Evolutionary conservation across 1,140 invertebrate species (phyloP).

Genomic region (Drosophila santomea): DNA sequence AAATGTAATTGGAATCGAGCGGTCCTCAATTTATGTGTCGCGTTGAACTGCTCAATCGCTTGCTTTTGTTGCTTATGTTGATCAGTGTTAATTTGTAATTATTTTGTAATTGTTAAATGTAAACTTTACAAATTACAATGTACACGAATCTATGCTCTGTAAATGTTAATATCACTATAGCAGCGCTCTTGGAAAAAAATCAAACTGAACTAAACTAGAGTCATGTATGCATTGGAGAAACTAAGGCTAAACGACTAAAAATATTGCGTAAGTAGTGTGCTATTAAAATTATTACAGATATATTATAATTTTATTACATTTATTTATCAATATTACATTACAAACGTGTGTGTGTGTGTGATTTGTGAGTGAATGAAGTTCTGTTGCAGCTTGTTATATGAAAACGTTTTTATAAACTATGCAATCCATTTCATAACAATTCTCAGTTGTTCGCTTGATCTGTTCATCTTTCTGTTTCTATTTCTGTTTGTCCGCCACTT

Average conservation of each 20-base stretch:
- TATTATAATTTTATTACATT: conserved; percentile 42
- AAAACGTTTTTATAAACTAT: conserved; percentile 74
- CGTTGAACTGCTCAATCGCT: conserved; percentile 21
- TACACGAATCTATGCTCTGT: conserved; percentile 71
- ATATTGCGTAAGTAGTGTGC: conserved; percentile 30
- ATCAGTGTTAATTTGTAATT: conserved; percentile 26
- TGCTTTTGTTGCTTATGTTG: neutral
- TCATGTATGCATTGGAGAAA: conserved; percentile 28
- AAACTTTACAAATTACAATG: conserved; percentile 50
- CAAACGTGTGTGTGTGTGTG: conserved; percentile 8
- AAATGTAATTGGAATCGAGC: conserved; percentile 64
- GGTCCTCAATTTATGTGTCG: conserved; percentile 29
- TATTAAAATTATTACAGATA: conserved; percentile 38
- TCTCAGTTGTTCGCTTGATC: conserved; percentile 38
- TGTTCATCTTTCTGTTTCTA: conserved; percentile 30
- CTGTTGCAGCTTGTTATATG: conserved; percentile 39
- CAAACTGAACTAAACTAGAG: conserved; percentile 47
- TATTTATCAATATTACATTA: conserved; percentile 51
- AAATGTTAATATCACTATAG: conserved; percentile 83
- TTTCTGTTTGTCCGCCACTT: conserved; percentile 16
- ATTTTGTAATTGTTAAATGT: conserved; percentile 45
- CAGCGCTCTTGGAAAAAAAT: conserved; percentile 66
- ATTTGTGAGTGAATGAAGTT: conserved; percentile 39
- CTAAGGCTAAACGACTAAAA: conserved; percentile 38
- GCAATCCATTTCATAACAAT: conserved; percentile 70